Base-by-base conservation (phyloP, 2,113 vertebrate species). In the Micromys minutus region DNA sequence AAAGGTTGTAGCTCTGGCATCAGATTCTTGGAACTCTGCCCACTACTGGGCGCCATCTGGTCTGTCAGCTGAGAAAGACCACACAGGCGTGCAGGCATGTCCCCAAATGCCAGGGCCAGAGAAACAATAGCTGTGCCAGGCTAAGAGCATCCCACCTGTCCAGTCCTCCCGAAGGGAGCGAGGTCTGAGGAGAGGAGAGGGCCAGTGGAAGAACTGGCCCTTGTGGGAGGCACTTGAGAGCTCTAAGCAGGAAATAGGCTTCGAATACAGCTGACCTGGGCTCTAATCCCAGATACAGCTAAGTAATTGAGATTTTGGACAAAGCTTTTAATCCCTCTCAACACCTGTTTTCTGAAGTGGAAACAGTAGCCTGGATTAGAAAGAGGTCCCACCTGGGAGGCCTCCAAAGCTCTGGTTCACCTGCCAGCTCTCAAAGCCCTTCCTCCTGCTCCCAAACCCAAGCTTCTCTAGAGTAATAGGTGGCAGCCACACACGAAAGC, bases 1-100 rank as follows among this genome's bases (percentile, higher is more conserved):
- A 75, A 71, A 61, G 91, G 83, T 79, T 91, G 86, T 63, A 80
- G 89, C 57, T 89, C 92, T 96, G 90, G 93, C 95, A 93, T 67
- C 90, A 52, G 15, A 69, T 83, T 61, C 95, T 90, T 97, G 95
- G 97, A 92, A 50, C 57, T 59, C 95, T 85, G 97, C 97, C 97
- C 90, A 90, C 95, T 79, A 31, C 90, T 11, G 1, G 89, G 89
- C 57, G 22, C 97, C 97, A 96, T 97, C 97, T 97, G 97, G 97
- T 85, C 91, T 77, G 71, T 93, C 85, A 72, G 94, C 95, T 88
- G 71, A 94, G 88, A 55, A 87, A 93, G 87, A 89, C 90, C 57
- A 45, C 81, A 83, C 83, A 72, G 95, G 24, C 71, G 2, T 12
- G 0, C 67, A 39, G 89, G 8, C 87, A 47, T 55, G 50, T 71